Evolutionary conservation across 2,888 invertebrate genomes (phyloP).

Genomic region (Dione vanillae): DNA sequence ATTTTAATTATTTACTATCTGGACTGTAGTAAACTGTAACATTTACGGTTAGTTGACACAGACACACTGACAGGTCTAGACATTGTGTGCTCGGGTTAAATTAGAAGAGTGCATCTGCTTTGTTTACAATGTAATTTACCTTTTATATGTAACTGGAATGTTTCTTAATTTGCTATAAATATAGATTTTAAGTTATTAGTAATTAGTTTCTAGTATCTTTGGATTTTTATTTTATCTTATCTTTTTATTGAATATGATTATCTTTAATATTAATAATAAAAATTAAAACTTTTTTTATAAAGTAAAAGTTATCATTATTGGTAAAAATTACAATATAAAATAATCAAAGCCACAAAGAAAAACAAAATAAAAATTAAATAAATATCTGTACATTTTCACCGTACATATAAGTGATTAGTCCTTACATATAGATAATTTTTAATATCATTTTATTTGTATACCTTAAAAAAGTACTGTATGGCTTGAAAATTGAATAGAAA

Average conservation of each 20-base stretch:
- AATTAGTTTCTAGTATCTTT: background rate
- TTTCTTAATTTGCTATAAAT: conserved; percentile 7
- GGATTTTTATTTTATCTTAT: background rate
- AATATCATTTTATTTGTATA: too few species aligned
- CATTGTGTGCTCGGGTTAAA: conserved; percentile 49
- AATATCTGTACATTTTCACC: too few species aligned
- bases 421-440: too few species aligned
- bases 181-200: background rate
- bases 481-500: too few species aligned
- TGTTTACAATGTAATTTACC: conserved; percentile 25
- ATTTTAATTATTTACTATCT: conserved; percentile 21
- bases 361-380: background rate
- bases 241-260: background rate
- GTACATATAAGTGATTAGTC: too few species aligned
- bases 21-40: conserved; percentile 4
- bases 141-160: background rate
- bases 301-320: too few species aligned
- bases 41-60: conserved; percentile 46
- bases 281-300: too few species aligned
- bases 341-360: background rate
- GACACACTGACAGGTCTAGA: conserved; percentile 58
- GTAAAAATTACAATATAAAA: background rate
- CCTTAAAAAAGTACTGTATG: too few species aligned
- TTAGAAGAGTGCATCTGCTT: conserved; percentile 26
- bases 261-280: background rate